Evolutionary conservation across 2,888 invertebrate genomes (phyloP).

Genomic region (Barypeithes pellucidus): DNA sequence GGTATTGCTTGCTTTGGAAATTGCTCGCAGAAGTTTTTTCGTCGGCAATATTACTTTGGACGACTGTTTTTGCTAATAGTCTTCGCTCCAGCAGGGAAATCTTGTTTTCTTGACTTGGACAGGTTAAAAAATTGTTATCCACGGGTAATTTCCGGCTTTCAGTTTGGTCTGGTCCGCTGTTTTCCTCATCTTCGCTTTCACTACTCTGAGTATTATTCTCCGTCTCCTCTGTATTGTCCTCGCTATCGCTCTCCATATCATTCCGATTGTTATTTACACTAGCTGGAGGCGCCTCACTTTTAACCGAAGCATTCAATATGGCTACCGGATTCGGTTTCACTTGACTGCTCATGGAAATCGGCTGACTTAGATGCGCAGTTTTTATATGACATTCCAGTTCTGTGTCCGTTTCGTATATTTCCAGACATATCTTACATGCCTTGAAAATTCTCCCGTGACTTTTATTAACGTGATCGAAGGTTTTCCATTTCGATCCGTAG

Average conservation of each 20-base stretch:
- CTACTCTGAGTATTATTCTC: conserved; percentile 38
- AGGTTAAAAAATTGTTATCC: neutral
- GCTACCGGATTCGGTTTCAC: conserved; percentile 29
- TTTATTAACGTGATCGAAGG: conserved; percentile 75
- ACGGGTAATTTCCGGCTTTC: neutral
- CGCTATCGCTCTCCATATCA: conserved; percentile 31
- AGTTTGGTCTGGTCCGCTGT: conserved; percentile 35
- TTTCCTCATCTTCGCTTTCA: conserved; percentile 32
- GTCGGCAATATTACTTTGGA: conserved; percentile 50
- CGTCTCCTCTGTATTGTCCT: conserved; percentile 44
- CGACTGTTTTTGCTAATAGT: conserved; percentile 61
- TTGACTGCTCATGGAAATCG: conserved; percentile 12
- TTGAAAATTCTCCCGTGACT: conserved; percentile 75
- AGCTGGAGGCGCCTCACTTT: conserved; percentile 32
- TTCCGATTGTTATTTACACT: conserved; percentile 23
- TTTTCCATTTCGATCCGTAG: conserved; percentile 76
- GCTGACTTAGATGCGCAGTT: conserved; percentile 64
- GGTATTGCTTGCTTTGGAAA: neutral
- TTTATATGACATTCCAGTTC: conserved; percentile 72
- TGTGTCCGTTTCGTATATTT: conserved; percentile 73
- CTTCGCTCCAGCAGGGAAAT: conserved; percentile 66
- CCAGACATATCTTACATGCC: conserved; percentile 75
- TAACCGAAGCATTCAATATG: conserved; percentile 26
- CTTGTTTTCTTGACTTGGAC: conserved; percentile 52
- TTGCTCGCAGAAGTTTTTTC: conserved; percentile 28